A percentile compares a stretch with the other conserved stretches of the same genome.
phyloP scores from a whole-genome alignment of 2,113 vertebrate genomes.

The Perognathus longimembris region DNA sequence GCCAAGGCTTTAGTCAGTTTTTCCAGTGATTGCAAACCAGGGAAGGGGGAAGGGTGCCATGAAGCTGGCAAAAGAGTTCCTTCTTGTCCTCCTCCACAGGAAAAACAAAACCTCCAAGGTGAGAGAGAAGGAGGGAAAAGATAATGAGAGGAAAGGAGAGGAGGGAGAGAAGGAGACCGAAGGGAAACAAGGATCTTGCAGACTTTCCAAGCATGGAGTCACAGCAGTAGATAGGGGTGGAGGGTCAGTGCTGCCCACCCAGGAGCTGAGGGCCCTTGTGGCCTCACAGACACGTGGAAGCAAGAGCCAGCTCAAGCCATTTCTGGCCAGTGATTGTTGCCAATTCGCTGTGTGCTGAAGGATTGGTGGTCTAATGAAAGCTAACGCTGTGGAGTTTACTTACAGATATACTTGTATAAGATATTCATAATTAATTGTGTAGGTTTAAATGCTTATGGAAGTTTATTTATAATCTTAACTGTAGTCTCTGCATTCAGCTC shows the following conservation, averaged over 20 bases:
- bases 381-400: slow-evolving; percentile 39
- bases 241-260: too few species aligned
- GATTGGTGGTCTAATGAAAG: slow-evolving; percentile 64
- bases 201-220: background rate
- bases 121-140: background rate
- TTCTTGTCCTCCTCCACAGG: background rate
- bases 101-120: background rate
- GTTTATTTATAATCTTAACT: slow-evolving; percentile 69
- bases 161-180: background rate
- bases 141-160: background rate
- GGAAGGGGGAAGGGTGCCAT: background rate
- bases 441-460: slow-evolving; percentile 67
- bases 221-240: too few species aligned
- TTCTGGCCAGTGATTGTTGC: background rate
- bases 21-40: background rate
- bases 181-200: background rate
- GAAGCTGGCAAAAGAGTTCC: background rate
- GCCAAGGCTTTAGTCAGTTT: too few species aligned
- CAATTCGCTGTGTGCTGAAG: slow-evolving; percentile 58
- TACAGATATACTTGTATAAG: slow-evolving; percentile 58
- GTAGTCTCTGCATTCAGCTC: slow-evolving; percentile 50
- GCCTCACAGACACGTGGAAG: background rate
- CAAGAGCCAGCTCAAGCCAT: background rate
- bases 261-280: background rate
- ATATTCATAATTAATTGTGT: slow-evolving; percentile 74